Percentiles rank a stretch among this genome's conserved stretches.
Conservation (phyloP, 2,888 invertebrate species). For the Melanchra persicariae region DNA sequence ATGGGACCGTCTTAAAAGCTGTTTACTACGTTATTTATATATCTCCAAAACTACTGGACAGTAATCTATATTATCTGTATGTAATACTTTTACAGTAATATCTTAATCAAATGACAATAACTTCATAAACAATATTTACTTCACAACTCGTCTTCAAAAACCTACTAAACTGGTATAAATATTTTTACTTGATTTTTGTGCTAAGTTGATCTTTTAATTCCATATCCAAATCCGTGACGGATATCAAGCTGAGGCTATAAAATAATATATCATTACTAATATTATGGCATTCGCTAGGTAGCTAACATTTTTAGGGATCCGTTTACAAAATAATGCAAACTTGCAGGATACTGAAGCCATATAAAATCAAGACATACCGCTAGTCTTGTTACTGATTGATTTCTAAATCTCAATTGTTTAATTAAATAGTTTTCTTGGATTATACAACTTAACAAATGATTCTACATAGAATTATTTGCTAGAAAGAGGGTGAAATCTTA, state of each 20-base stretch:
- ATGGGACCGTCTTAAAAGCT: constrained; percentile 64
- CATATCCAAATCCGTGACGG: neutral
- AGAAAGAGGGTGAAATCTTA: neutral
- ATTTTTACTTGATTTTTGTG: neutral
- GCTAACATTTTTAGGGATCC: constrained; percentile 9
- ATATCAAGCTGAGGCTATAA: constrained; percentile 8
- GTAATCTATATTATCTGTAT: no score
- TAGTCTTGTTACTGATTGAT: neutral
- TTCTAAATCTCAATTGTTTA: neutral
- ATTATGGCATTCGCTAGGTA: constrained; percentile 36
- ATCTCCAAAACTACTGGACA: constrained; percentile 40
- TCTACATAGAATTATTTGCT: neutral
- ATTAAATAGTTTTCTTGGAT: no score
- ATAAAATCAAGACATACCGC: neutral
- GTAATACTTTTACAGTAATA: constrained; percentile 20
- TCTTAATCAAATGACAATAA: constrained; percentile 5
- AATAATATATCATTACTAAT: constrained; percentile 8
- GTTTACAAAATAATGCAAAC: neutral
- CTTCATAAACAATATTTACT: neutral
- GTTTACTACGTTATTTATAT: constrained; percentile 62
- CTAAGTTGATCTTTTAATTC: neutral
- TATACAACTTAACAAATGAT: no score
- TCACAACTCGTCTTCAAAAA: constrained; percentile 3
- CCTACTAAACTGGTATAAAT: constrained; percentile 6
- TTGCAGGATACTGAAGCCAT: constrained; percentile 1